A percentile compares a stretch with the other conserved stretches of the same genome.
Evolutionary conservation across 2,113 vertebrate species (phyloP).

Genomic region (Pavo muticus): DNA sequence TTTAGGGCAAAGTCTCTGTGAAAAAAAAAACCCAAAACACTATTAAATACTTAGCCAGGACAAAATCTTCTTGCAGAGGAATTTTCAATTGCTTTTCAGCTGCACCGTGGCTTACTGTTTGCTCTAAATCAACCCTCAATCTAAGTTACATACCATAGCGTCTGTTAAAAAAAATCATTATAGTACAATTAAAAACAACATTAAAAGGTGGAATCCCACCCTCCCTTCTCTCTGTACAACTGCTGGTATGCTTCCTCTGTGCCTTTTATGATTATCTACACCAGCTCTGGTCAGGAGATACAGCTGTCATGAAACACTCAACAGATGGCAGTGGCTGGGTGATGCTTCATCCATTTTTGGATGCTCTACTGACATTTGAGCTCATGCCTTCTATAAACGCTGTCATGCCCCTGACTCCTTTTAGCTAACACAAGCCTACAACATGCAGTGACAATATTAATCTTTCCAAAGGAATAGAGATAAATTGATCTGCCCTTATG

Average conservation of each 20-base stretch:
- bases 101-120: conserved; percentile 74
- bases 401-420: conserved; percentile 71
- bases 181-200: conserved; percentile 78
- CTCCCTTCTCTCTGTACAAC: conserved; percentile 1
- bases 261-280: conserved; percentile 70
- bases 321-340: conserved; percentile 76
- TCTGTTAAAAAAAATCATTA: conserved; percentile 83
- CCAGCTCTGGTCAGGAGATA: conserved; percentile 73
- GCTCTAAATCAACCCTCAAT: conserved; percentile 74
- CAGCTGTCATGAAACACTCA: conserved; percentile 84
- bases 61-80: conserved; percentile 70
- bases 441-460: conserved; percentile 70
- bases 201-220: conserved; percentile 67
- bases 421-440: conserved; percentile 61
- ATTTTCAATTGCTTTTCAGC: conserved; percentile 76
- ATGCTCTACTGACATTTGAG: conserved; percentile 71
- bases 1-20: conserved; percentile 59
- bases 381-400: conserved; percentile 71
- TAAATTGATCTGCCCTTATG: conserved; percentile 73
- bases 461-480: conserved; percentile 71
- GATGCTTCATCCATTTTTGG: conserved; percentile 75
- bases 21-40: conserved; percentile 60
- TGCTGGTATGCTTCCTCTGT: conserved; percentile 32
- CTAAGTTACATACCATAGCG: conserved; percentile 65
- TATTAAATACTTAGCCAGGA: conserved; percentile 72